Conservation (phyloP, 2,888 invertebrate genomes). For the Camptogramma bilineatum region DNA sequence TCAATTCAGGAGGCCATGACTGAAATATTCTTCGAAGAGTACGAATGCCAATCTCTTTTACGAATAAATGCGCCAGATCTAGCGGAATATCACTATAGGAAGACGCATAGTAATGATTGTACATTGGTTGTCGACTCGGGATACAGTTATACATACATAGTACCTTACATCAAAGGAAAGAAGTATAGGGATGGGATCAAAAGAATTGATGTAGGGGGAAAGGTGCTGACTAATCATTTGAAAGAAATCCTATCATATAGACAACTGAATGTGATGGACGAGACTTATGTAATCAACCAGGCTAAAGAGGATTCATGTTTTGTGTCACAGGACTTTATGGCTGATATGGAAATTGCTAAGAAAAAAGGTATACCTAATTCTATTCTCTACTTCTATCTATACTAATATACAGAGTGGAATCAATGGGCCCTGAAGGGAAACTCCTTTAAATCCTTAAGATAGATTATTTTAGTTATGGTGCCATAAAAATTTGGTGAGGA, state of each 20-base stretch:
- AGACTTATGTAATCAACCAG: conserved; percentile 99
- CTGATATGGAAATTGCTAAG: conserved; percentile 90
- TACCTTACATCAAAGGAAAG: conserved; percentile 94
- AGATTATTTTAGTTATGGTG: too few species aligned
- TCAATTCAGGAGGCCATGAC: conserved; percentile 97
- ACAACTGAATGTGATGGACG: conserved; percentile 99
- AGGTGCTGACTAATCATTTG: conserved; percentile 97
- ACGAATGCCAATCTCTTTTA: conserved; percentile 93
- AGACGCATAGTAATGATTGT: conserved; percentile 85
- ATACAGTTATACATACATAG: conserved; percentile 97
- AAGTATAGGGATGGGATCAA: conserved; percentile 88
- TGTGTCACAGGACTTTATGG: conserved; percentile 93
- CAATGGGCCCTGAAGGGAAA: too few species aligned
- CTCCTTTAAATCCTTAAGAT: too few species aligned
- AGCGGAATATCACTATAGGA: conserved; percentile 88
- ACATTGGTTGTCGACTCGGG: conserved; percentile 96
- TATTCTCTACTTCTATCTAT: not conserved
- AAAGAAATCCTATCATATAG: conserved; percentile 98
- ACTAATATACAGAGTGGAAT: too few species aligned
- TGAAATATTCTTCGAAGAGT: conserved; percentile 99
- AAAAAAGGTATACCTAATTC: conserved; percentile 61
- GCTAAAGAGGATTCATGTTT: conserved; percentile 99
- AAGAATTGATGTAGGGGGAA: conserved; percentile 98
- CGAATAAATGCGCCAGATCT: conserved; percentile 93
- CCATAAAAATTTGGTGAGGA: too few species aligned